phyloP scores from a whole-genome alignment of 2,888 invertebrate genomes.

The Coremacera marginata region DNA sequence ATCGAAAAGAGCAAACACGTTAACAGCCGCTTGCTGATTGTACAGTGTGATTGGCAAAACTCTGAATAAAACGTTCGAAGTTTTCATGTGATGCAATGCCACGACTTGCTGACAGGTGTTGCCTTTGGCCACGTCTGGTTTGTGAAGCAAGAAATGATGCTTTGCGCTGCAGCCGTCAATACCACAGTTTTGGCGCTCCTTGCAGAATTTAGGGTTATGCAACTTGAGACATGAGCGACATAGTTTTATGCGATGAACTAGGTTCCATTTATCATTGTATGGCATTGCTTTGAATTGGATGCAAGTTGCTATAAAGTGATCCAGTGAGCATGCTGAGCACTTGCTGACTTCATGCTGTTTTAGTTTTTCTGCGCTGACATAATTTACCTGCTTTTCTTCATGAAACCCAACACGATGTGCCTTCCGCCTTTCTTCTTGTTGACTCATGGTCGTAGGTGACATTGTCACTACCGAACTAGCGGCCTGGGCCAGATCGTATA shows the following conservation, averaged over 20 bases:
- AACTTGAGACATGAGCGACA: constrained; percentile 34
- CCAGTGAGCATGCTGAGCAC: too few species aligned
- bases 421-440: constrained; percentile 6
- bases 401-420: constrained; percentile 25
- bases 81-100: not conserved
- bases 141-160: not conserved
- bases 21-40: not conserved
- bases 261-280: constrained; percentile 27
- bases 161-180: not conserved
- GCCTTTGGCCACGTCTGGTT: not conserved
- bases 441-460: too few species aligned
- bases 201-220: constrained; percentile 26
- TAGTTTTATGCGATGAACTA: constrained; percentile 31
- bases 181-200: constrained; percentile 19
- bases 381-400: not conserved
- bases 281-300: not conserved
- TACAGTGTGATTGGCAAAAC: not conserved
- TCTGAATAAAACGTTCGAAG: constrained; percentile 22
- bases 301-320: not conserved
- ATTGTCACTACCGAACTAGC: too few species aligned
- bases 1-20: constrained; percentile 42
- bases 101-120: not conserved
- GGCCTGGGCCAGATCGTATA: not conserved
- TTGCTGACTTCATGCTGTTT: not conserved
- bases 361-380: not conserved